Conservation (phyloP, 2,113 vertebrate genomes). For the Corvus hawaiiensis region DNA sequence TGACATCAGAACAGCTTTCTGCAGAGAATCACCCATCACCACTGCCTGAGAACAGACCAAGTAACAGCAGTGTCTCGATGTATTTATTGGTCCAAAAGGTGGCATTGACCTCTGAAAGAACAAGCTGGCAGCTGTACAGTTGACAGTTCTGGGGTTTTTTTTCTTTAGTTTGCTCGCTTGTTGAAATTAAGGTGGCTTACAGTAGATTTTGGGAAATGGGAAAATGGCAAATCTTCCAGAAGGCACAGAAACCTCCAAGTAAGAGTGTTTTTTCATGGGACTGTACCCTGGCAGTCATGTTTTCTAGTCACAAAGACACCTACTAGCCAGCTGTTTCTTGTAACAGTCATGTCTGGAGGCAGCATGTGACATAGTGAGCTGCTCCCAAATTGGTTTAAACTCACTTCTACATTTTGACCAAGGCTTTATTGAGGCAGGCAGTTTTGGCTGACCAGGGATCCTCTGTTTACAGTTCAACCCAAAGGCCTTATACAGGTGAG, state of each 20-base stretch:
- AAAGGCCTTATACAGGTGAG: neutral
- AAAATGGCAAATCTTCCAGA: neutral
- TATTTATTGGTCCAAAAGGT: neutral
- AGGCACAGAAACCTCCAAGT: neutral
- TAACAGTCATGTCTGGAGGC: neutral
- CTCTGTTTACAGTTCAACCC: neutral
- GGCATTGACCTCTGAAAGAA: neutral
- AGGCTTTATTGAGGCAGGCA: neutral
- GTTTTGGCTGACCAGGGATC: neutral
- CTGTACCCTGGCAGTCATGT: neutral
- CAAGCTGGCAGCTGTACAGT: neutral
- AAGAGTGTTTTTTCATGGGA: neutral
- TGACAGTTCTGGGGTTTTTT: neutral
- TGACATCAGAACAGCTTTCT: constrained; percentile 25
- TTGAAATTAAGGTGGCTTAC: neutral
- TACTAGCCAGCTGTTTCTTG: neutral
- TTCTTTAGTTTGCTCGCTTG: neutral
- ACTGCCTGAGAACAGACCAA: neutral
- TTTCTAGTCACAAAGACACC: neutral
- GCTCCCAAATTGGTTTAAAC: neutral
- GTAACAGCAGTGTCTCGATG: neutral
- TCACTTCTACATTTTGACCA: neutral
- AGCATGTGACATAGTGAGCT: neutral
- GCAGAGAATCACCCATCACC: neutral
- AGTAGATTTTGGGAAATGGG: neutral